phyloP scores from a whole-genome alignment of 2,888 invertebrate genomes.

The Tubiluchus corallicola region DNA sequence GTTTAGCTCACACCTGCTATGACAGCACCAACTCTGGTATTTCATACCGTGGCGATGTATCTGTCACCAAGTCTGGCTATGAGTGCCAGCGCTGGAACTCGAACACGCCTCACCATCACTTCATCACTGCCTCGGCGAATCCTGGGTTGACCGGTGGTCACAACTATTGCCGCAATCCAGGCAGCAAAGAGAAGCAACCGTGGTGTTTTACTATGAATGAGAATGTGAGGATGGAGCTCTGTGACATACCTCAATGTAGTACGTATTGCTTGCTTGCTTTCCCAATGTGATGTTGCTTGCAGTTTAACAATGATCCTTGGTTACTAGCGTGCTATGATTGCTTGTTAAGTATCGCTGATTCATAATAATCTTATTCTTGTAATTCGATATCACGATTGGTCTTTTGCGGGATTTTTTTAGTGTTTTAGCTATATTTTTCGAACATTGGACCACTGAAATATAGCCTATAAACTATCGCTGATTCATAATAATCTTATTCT shows the following conservation, averaged over 20 bases:
- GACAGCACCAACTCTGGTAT: constrained; percentile 56
- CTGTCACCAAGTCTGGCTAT: constrained; percentile 40
- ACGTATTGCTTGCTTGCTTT: constrained; percentile 21
- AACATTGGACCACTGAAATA: too few species aligned
- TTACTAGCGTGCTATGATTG: too few species aligned
- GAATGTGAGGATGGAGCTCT: constrained; percentile 54
- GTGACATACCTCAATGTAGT: constrained; percentile 72
- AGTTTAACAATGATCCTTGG: too few species aligned
- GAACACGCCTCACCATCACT: constrained; percentile 36
- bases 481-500: too few species aligned
- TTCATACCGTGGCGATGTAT: constrained; percentile 48
- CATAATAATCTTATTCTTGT: too few species aligned
- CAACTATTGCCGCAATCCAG: constrained; percentile 78
- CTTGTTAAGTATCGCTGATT: too few species aligned
- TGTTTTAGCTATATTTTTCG: too few species aligned
- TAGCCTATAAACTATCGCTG: too few species aligned
- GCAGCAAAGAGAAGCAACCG: constrained; percentile 53
- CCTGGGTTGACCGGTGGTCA: constrained; percentile 65
- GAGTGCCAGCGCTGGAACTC: constrained; percentile 69
- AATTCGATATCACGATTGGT: too few species aligned
- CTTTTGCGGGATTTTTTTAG: too few species aligned
- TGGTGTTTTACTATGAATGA: constrained; percentile 57
- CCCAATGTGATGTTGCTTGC: too few species aligned
- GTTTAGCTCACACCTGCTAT: constrained; percentile 58
- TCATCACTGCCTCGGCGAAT: constrained; percentile 50